phyloP scores from a whole-genome alignment of 2,797 vertebrate genomes.

The Myripristis murdjan region DNA sequence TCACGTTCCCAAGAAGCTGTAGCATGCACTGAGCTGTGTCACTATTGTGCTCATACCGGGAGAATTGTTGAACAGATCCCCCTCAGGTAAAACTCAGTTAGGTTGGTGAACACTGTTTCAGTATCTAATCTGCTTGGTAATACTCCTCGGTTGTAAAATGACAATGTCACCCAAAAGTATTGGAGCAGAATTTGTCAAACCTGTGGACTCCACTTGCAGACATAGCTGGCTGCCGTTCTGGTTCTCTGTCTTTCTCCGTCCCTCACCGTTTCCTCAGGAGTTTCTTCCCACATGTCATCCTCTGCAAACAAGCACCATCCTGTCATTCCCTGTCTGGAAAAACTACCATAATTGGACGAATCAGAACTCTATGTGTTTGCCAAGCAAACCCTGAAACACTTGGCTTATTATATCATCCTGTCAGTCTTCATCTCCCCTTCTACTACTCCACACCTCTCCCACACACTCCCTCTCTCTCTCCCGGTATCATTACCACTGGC shows the following conservation, averaged over 20 bases:
- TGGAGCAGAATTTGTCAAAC: constrained; percentile 34
- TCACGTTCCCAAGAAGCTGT: constrained; percentile 1
- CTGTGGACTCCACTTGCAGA: constrained; percentile 24
- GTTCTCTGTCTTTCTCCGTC: constrained; percentile 9
- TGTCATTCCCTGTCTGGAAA: constrained; percentile 37
- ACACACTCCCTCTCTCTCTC: constrained; percentile 2
- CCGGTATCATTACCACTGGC: constrained; percentile 66
- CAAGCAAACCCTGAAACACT: constrained; percentile 44
- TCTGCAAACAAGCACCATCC: constrained; percentile 38
- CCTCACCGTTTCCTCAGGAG: neutral
- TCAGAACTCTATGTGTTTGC: constrained; percentile 52
- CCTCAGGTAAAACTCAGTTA: constrained; percentile 39
- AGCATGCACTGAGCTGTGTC: neutral
- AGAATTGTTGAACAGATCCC: constrained; percentile 26
- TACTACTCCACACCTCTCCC: constrained; percentile 38
- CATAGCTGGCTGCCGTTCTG: neutral
- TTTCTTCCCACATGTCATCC: constrained; percentile 22
- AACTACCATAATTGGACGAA: constrained; percentile 59
- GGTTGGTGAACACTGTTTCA: constrained; percentile 20
- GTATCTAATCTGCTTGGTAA: constrained; percentile 48
- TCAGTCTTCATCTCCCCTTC: constrained; percentile 50
- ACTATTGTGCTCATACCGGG: constrained; percentile 29
- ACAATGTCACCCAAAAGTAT: constrained; percentile 33
- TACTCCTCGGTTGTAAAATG: constrained; percentile 1
- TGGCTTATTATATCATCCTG: constrained; percentile 45